These are phyloP conservation scores for Aphelenchoides fujianensis DNA, from an alignment of 1,140 invertebrate genomes.

Conservation along the genomic window DNA sequence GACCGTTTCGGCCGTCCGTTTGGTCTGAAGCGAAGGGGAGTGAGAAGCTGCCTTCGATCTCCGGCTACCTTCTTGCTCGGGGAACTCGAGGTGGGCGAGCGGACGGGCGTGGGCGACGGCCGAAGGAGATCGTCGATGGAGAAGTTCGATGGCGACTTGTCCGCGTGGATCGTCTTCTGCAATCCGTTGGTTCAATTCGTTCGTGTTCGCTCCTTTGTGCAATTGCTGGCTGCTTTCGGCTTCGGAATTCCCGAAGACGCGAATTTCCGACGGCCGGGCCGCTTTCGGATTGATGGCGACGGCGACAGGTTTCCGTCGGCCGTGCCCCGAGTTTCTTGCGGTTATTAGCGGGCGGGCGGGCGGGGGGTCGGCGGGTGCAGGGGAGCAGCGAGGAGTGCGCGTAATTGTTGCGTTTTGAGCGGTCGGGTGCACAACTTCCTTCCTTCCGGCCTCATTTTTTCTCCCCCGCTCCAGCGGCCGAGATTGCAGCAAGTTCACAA, in stretches of 20 bases:
- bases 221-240: too few relatives aligned
- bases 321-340: not conserved
- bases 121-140: conserved; percentile 16
- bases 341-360: not conserved
- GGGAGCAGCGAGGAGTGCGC: not conserved
- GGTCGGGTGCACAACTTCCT: not conserved
- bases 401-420: conserved; percentile 18
- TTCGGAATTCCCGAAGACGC: not conserved
- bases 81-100: not conserved
- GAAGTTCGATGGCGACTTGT: conserved; percentile 10
- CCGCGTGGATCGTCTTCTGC: not conserved
- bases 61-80: not conserved
- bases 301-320: not conserved
- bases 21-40: not conserved
- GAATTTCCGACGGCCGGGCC: too few relatives aligned
- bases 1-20: conserved; percentile 3
- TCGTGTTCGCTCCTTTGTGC: not conserved
- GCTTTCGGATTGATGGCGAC: not conserved
- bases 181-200: not conserved
- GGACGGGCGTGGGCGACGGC: not conserved
- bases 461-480: too few relatives aligned
- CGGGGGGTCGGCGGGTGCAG: not conserved
- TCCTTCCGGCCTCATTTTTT: conserved; percentile 4
- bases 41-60: too few relatives aligned
- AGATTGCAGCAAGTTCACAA: conserved; percentile 11